phyloP scores from a whole-genome alignment of 2,888 invertebrate species.

The Nephrotoma appendiculata region DNA sequence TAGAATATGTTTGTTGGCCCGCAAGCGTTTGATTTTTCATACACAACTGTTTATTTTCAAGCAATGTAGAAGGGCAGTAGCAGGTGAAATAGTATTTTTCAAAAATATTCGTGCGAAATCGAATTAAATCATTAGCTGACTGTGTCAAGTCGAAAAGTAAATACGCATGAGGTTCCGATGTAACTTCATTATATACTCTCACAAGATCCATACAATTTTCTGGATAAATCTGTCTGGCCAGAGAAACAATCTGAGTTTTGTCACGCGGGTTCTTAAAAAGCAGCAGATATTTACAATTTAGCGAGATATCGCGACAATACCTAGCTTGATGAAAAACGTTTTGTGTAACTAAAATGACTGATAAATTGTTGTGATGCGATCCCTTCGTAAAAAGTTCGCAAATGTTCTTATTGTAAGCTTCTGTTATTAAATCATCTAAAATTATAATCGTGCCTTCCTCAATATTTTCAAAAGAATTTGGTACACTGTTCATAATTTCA shows the following conservation, averaged over 20 bases:
- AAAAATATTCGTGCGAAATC: constrained; percentile 9
- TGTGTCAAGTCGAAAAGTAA: constrained; percentile 5
- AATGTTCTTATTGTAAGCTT: constrained; percentile 1
- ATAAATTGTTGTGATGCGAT: constrained; percentile 2
- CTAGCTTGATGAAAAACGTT: too few relatives aligned
- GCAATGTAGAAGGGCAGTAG: neutral
- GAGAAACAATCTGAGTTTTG: constrained; percentile 6
- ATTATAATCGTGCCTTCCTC: neutral
- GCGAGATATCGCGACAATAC: too few relatives aligned
- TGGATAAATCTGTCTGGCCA: constrained; percentile 6
- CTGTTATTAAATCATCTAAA: constrained; percentile 5
- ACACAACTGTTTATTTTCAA: neutral
- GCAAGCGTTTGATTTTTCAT: neutral
- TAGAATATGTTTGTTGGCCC: too few relatives aligned
- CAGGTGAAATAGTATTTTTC: neutral
- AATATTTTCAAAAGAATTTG: neutral
- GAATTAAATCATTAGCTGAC: neutral
- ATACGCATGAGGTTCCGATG: constrained; percentile 5
- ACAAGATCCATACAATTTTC: constrained; percentile 7
- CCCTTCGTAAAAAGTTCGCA: constrained; percentile 7
- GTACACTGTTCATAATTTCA: neutral
- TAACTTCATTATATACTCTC: constrained; percentile 7
- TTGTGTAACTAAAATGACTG: constrained; percentile 4
- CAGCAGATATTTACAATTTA: too few relatives aligned
- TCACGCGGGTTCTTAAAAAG: too few relatives aligned